phyloP scores from a whole-genome alignment of 2,797 vertebrate genomes.

The Petrocephalus schoutedeni region DNA sequence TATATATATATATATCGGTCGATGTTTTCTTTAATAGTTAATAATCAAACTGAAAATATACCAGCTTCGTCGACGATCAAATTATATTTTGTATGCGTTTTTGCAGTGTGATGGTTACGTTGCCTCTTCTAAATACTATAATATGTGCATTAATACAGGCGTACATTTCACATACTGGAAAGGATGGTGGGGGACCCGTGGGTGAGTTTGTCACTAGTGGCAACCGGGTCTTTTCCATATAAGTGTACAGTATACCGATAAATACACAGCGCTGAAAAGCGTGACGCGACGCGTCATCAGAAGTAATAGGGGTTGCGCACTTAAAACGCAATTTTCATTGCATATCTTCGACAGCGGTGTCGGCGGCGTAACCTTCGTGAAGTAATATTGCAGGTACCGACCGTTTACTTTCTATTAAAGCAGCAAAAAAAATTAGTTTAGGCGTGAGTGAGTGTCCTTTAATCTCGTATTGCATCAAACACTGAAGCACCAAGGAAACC shows the following conservation, averaged over 20 bases:
- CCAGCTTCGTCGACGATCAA: neutral
- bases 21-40: neutral
- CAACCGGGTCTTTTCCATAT: constrained; percentile 22
- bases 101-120: neutral
- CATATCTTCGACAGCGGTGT: neutral
- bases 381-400: neutral
- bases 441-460: neutral
- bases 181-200: constrained; percentile 19
- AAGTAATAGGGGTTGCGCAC: neutral
- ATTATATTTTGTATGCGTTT: neutral
- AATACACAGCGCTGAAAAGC: neutral
- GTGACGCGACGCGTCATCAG: neutral
- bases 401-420: neutral
- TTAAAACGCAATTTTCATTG: neutral
- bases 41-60: neutral
- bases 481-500: neutral
- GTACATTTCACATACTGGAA: neutral
- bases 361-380: neutral
- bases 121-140: neutral
- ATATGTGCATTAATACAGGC: neutral
- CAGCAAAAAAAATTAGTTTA: neutral
- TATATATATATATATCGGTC: too few species aligned
- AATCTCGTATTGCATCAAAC: neutral
- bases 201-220: constrained; percentile 23
- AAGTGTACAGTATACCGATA: constrained; percentile 12